A percentile compares a stretch with the other conserved stretches of the same genome.
phyloP scores from a whole-genome alignment of 2,888 invertebrate genomes.

The Mallateleia sp. region DNA sequence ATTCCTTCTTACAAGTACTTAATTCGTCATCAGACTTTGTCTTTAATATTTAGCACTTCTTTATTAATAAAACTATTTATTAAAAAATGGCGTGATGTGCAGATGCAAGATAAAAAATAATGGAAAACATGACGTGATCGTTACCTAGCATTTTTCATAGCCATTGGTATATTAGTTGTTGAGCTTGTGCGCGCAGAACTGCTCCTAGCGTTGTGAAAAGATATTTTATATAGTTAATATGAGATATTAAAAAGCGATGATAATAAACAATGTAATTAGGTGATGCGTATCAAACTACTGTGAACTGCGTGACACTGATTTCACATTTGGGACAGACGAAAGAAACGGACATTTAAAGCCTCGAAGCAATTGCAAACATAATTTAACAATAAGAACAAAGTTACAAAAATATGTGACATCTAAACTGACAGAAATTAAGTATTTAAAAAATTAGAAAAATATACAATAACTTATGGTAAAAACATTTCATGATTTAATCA shows the following conservation, averaged over 20 bases:
- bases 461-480: too few relatives aligned
- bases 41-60: background rate
- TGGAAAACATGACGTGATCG: conserved; percentile 71
- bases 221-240: conserved; percentile 51
- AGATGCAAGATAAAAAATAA: conserved; percentile 14
- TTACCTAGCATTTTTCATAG: conserved; percentile 89
- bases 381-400: too few relatives aligned
- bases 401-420: too few relatives aligned
- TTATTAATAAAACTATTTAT: background rate
- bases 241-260: conserved; percentile 33
- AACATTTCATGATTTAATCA: too few relatives aligned
- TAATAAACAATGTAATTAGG: background rate
- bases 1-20: background rate
- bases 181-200: conserved; percentile 88
- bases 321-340: too few relatives aligned
- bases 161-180: conserved; percentile 89
- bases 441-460: too few relatives aligned
- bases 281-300: background rate
- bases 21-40: background rate
- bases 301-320: background rate
- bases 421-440: too few relatives aligned
- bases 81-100: background rate
- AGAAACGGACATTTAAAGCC: too few relatives aligned
- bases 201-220: conserved; percentile 86
- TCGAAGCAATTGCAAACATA: background rate